These are phyloP conservation scores for Philereme vetulata DNA, from an alignment of 2,888 invertebrate species.

Conservation along the genomic window DNA sequence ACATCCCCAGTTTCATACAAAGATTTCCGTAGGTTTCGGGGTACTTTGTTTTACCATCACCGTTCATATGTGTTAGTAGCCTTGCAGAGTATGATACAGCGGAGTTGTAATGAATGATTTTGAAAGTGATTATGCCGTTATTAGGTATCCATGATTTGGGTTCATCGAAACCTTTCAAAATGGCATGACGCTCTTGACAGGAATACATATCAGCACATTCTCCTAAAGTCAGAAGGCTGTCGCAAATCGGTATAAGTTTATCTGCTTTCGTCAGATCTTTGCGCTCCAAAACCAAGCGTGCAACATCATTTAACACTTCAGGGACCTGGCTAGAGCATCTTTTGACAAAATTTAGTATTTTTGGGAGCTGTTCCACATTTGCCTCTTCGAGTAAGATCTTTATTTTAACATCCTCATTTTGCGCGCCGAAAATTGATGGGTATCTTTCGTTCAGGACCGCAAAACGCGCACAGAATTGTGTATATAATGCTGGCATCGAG, in stretches of 20 bases:
- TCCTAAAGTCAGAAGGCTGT: slow-evolving; percentile 85
- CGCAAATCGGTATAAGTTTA: slow-evolving; percentile 80
- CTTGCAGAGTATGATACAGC: slow-evolving; percentile 86
- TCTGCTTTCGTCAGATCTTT: slow-evolving; percentile 73
- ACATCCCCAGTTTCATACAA: slow-evolving; percentile 67
- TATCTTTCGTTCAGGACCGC: slow-evolving; percentile 86
- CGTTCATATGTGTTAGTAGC: slow-evolving; percentile 51
- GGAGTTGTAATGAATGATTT: slow-evolving; percentile 82
- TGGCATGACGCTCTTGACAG: slow-evolving; percentile 85
- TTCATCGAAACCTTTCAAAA: slow-evolving; percentile 81
- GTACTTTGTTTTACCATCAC: slow-evolving; percentile 52
- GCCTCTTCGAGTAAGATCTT: slow-evolving; percentile 84
- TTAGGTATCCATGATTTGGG: slow-evolving; percentile 79
- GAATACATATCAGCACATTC: slow-evolving; percentile 81
- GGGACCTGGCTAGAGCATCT: slow-evolving; percentile 69
- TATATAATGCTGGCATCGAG: slow-evolving; percentile 63
- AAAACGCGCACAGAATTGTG: slow-evolving; percentile 86
- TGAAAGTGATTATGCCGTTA: slow-evolving; percentile 82
- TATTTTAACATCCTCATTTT: slow-evolving; percentile 60
- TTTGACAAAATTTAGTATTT: slow-evolving; percentile 84
- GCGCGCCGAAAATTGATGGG: slow-evolving; percentile 61
- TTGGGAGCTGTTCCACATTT: slow-evolving; percentile 84
- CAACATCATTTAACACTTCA: slow-evolving; percentile 56
- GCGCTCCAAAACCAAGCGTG: slow-evolving; percentile 56
- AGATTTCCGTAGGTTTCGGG: slow-evolving; percentile 61